Base-by-base conservation (phyloP, 2,888 invertebrate species). In the Sinodicranocentrus sp. region DNA sequence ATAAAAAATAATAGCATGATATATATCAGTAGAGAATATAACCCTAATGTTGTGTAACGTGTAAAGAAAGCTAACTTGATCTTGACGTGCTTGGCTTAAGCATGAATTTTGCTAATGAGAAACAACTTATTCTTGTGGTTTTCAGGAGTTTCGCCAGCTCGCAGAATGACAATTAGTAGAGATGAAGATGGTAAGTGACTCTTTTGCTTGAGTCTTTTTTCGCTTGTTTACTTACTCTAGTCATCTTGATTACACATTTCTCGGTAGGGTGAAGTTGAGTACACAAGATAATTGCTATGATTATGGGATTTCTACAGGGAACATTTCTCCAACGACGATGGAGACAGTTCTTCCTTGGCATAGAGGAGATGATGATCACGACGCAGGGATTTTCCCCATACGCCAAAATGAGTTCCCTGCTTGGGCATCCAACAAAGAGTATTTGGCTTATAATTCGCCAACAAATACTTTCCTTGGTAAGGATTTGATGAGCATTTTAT, bases 341-440 rank as follows among this genome's bases (percentile, higher is more conserved):
- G 97, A 97, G 91, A 95, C 95, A 61, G 94, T 96, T 93, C 92
- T 97, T 90, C 98, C 98, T 71, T 98, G 98, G 97, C 97, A 97
- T 92, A 89, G 89, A 21, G 89, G 88, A 43, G 95, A 95, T 89
- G 95, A 95, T 89, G 94, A 94, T 15, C 77, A 84, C 25, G 92
- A 92, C 82, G 93, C 93, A 21, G 93, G 93, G 63, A 91, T 92
- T 90, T 92, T 94, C 89, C 93, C 94, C 88, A 91, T 94, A 71
- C 93, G 95, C 89, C 96, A 96, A 90, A 95, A 95, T 57, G 97
- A 98, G 91, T 97, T 97, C 90, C 98, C 98, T 13, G 94, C 97
- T 15, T 98, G 98, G 98, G 97, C 97, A 70, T 95, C 96, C 43
- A 98, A 97, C 91, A 96, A 97, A 90, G 97, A 98, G 90, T 98